Conservation (phyloP, 2,797 vertebrate genomes). For the Rhincodon typus region DNA sequence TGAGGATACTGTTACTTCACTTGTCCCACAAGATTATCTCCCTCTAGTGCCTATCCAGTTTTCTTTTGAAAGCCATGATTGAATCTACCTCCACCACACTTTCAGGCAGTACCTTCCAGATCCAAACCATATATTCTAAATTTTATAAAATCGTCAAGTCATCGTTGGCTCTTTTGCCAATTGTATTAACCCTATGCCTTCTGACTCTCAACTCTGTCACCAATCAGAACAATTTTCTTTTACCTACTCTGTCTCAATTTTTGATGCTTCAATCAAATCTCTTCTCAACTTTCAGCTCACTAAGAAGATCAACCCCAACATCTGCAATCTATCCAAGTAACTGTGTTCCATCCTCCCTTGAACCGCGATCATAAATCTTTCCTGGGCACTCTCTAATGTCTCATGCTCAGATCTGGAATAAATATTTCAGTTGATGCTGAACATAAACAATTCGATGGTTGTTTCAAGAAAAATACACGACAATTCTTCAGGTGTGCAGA, state of each 20-base stretch:
- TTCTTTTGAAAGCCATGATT: background rate
- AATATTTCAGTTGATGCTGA: background rate
- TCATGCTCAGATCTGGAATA: background rate
- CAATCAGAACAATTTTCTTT: background rate
- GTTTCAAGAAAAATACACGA: background rate
- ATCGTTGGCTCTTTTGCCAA: background rate
- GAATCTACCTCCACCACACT: background rate
- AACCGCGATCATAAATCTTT: background rate
- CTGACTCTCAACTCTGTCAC: background rate
- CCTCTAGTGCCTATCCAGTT: too few relatives aligned
- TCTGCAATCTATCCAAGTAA: background rate
- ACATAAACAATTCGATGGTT: background rate
- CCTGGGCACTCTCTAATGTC: background rate
- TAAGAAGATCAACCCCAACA: background rate
- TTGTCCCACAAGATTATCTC: too few relatives aligned
- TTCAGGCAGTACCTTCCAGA: background rate
- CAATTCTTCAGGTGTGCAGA: background rate
- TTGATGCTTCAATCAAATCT: background rate
- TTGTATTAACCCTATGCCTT: background rate
- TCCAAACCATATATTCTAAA: background rate
- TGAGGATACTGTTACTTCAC: too few relatives aligned
- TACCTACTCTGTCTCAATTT: background rate
- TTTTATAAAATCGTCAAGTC: background rate
- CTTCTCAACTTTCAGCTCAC: background rate
- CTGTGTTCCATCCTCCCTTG: background rate